A percentile compares a stretch with the other conserved stretches of the same genome.
Conservation (phyloP, 2,797 vertebrate species). For the Chanos chanos region DNA sequence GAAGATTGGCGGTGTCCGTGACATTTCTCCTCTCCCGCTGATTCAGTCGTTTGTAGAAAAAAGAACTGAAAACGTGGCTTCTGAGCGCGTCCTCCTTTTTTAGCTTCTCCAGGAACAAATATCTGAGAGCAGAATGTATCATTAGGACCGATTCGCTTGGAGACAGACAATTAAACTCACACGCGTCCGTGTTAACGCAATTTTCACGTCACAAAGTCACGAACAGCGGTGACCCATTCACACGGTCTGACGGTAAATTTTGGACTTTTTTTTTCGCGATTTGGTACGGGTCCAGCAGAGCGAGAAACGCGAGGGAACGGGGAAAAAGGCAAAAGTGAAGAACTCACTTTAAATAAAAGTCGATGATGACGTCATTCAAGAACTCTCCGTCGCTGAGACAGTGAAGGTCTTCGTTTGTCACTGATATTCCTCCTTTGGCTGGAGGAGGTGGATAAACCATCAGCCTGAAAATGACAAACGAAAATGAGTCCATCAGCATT, state of each 20-base stretch:
- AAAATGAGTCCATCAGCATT: background rate
- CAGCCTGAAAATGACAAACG: conserved; percentile 67
- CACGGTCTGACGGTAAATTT: no score
- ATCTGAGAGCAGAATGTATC: conserved; percentile 71
- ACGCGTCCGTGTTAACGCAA: conserved; percentile 68
- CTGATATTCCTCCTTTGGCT: conserved; percentile 93
- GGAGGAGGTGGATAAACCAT: conserved; percentile 96
- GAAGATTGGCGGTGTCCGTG: conserved; percentile 81
- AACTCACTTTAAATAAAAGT: conserved; percentile 99
- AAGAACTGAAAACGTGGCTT: conserved; percentile 97
- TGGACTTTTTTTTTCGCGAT: no score
- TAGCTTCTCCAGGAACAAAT: conserved; percentile 92
- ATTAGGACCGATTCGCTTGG: no score
- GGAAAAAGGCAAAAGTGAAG: background rate
- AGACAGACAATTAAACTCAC: conserved; percentile 17
- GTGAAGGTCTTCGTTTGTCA: conserved; percentile 97
- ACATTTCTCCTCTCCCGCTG: conserved; percentile 86
- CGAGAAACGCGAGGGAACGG: background rate
- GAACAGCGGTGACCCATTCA: background rate
- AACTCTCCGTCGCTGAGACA: conserved; percentile 97
- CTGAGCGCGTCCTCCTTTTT: conserved; percentile 89
- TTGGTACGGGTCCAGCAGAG: no score
- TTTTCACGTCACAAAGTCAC: background rate
- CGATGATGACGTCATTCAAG: conserved; percentile 98
- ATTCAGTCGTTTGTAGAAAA: conserved; percentile 98